Evolutionary conservation across 2,113 vertebrate species (phyloP), one percentile per base, ranked within the genome.

Genomic region (Vidua macroura): DNA sequence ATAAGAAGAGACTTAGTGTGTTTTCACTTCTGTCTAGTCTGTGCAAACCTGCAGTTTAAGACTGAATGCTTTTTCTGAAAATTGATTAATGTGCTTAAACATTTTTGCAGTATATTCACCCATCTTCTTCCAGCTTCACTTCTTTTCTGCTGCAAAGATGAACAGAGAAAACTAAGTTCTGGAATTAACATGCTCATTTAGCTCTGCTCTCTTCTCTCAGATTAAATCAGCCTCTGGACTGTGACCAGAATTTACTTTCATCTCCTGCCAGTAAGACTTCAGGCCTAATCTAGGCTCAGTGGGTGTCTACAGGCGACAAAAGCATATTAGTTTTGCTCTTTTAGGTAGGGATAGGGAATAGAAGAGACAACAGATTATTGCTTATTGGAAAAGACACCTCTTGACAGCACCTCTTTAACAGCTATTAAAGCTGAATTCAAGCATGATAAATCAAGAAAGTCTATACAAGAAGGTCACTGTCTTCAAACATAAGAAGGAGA

Each of bases 191-290:
- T 18, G 3, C 49, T 78, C 48, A 39, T 27, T 66, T 86, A 77
- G 19, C 52, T 86, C 69, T 2, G 3, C 20, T 83, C 15, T 76
- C 28, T 92, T 93, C 52, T 90, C 58, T 44, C 41, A 77, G 59
- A 75, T 91, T 78, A 86, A 95, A 86, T 88, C 77, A 88, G 22
- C 8, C 58, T 76, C 76, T 90, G 89, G 66, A 89, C 66, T 87
- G 58, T 63, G 49, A 89, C 85, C 75, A 83, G 46, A 82, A 67
- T 81, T 77, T 77, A 31, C 87, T 95, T 95, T 96, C 67, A 95
- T 90, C 67, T 91, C 28, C 43, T 88, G 77, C 89, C 87, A 84
- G 20, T 49, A 77, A 83, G 53, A 90, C 58, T 85, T 94, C 56
- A 84, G 74, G 62, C 67, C 39, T 94, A 72, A 79, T 86, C 60